Base-by-base conservation (phyloP, 1,140 invertebrate genomes). In the Pseudomyrmex sp. region DNA sequence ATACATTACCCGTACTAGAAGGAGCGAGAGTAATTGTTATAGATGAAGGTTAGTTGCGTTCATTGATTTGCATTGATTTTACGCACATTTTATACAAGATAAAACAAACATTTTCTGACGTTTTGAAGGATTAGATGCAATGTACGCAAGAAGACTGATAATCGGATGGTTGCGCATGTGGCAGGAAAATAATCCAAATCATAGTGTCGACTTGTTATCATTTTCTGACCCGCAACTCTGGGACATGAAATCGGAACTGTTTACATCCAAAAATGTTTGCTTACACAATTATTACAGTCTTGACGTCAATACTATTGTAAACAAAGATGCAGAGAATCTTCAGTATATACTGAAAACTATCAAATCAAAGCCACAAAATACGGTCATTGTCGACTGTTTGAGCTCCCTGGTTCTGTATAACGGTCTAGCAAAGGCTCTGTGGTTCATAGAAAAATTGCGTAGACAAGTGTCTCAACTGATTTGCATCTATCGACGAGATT, bases 401-500 rank as follows among this genome's bases (percentile, higher is more conserved):
- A 92, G 90, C 82, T 91, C 92, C 8, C 76, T 94, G 48, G 44
- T 90, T 26, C 62, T 93, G 20, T 85, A 86, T 20, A 79, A 90
- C 12, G 93, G 93, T n/a, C 48, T 91, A 13, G 50, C 82, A 3
- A 92, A 91, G 76, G 69, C 91, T 20, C 83, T 90, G 8, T 85
- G 56, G 56, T 94, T 94, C 83, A 44, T 93, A 20, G 87, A 93
- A 23, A 93, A 91, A 75, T 70, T 94, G 7, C 86, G 82, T 23
- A 85, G 62, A 62, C 87, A 90, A 20, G 90, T 91, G 0, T 69
- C 75, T 1, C 91, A 93, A 84, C 62, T 94, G 7, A 92, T 94
- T 65, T 93, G 93, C 72, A 91, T 94, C 18, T 92, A 93, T 83
- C 90, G 85, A n/a, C 85, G 90, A 82, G 92, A 94, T 79, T 91